A percentile compares a stretch with the other conserved stretches of the same genome.
Evolutionary conservation across 2,113 vertebrate genomes (phyloP).

Genomic region (Forbesichthys papilliferus): DNA sequence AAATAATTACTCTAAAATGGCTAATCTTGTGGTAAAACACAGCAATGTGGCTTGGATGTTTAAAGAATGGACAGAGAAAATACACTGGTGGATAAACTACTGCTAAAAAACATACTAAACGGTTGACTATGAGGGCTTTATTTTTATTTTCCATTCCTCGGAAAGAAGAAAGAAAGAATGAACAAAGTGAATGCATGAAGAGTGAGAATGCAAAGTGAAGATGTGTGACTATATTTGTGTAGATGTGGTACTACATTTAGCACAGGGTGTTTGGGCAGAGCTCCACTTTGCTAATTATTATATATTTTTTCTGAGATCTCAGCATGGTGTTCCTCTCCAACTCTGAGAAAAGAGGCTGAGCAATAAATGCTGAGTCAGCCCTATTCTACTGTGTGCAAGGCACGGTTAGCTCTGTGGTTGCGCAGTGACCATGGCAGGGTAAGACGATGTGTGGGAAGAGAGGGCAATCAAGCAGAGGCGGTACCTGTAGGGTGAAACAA

Average conservation of each 20-base stretch:
- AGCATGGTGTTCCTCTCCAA: constrained; percentile 58
- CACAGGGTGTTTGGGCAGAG: constrained; percentile 59
- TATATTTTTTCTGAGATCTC: constrained; percentile 64
- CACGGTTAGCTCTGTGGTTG: constrained; percentile 56
- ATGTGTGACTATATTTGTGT: constrained; percentile 54
- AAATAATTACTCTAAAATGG: too few species aligned
- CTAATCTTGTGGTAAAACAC: too few species aligned
- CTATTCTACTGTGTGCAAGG: constrained; percentile 49
- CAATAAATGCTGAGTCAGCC: constrained; percentile 80
- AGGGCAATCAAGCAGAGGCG: too few species aligned
- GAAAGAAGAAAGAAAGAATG: background rate
- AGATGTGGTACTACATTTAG: constrained; percentile 63
- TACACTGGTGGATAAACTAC: too few species aligned
- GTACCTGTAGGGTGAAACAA: too few species aligned
- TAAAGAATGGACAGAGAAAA: too few species aligned
- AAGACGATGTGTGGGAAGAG: too few species aligned
- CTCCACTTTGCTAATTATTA: constrained; percentile 78
- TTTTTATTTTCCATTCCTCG: background rate
- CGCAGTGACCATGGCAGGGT: background rate
- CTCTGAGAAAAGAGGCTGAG: constrained; percentile 74
- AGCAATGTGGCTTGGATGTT: too few species aligned
- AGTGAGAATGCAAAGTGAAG: background rate
- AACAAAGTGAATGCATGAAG: background rate
- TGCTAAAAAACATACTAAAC: too few species aligned
- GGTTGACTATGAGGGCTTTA: background rate